phyloP scores from a whole-genome alignment of 2,113 vertebrate species.

The Gila orcuttii region DNA sequence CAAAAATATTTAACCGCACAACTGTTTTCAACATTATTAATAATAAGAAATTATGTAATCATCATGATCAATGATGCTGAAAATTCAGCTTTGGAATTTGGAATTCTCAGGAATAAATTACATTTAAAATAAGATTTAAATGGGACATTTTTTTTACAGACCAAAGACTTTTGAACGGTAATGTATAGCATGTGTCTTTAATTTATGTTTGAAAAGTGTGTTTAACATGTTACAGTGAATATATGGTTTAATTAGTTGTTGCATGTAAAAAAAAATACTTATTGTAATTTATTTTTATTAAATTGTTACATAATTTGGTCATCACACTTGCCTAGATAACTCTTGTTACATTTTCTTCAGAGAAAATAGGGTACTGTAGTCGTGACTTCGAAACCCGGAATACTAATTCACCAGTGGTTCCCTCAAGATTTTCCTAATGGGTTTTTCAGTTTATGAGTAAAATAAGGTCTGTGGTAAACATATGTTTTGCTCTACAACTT shows the following conservation, averaged over 20 bases:
- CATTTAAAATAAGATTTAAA: neutral
- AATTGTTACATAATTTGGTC: neutral
- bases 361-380: neutral
- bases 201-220: neutral
- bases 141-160: neutral
- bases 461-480: too few relatives aligned
- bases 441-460: too few relatives aligned
- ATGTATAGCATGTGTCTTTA: neutral
- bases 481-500: too few relatives aligned
- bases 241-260: neutral
- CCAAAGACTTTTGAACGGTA: neutral
- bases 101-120: neutral
- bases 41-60: neutral
- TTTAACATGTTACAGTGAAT: neutral
- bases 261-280: neutral
- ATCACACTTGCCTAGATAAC: neutral
- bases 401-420: too few relatives aligned
- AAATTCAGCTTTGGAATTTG: neutral
- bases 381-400: too few relatives aligned
- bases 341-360: neutral
- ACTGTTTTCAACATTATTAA: neutral
- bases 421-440: too few relatives aligned
- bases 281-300: neutral
- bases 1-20: neutral
- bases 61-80: neutral